These are phyloP conservation scores for Petrolisthes manimaculis DNA, from an alignment of 2,888 invertebrate species.

Conservation along the genomic window DNA sequence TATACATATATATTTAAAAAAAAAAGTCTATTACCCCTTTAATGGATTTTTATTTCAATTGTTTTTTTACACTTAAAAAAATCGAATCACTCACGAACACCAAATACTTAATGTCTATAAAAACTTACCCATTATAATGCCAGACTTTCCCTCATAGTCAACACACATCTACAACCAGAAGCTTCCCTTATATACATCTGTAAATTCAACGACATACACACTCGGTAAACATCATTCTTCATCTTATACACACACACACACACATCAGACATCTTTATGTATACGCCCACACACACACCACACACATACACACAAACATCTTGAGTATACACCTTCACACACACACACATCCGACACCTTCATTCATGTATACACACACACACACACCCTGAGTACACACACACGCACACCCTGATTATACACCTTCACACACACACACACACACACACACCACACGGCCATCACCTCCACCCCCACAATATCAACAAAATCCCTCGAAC, in stretches of 20 bases:
- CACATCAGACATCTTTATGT: neutral
- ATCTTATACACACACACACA: constrained; percentile 4
- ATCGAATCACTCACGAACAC: neutral
- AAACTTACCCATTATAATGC: neutral
- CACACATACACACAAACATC: too few relatives aligned
- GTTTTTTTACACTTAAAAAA: neutral
- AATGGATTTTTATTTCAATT: too few relatives aligned
- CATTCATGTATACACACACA: too few relatives aligned
- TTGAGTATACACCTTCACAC: neutral
- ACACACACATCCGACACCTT: too few relatives aligned
- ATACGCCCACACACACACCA: neutral
- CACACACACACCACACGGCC: neutral
- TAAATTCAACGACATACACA: neutral
- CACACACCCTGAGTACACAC: too few relatives aligned
- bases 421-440: neutral
- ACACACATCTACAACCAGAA: neutral
- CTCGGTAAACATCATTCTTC: neutral
- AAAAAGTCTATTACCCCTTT: too few relatives aligned
- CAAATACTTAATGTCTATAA: neutral
- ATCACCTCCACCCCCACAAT: neutral
- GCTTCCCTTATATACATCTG: neutral
- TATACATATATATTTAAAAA: too few relatives aligned
- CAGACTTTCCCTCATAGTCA: neutral
- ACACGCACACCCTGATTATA: too few relatives aligned
- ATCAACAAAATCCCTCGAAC: neutral